These are phyloP conservation scores for Cheilosia urbana DNA, from an alignment of 2,888 invertebrate genomes.

Conservation along the genomic window DNA sequence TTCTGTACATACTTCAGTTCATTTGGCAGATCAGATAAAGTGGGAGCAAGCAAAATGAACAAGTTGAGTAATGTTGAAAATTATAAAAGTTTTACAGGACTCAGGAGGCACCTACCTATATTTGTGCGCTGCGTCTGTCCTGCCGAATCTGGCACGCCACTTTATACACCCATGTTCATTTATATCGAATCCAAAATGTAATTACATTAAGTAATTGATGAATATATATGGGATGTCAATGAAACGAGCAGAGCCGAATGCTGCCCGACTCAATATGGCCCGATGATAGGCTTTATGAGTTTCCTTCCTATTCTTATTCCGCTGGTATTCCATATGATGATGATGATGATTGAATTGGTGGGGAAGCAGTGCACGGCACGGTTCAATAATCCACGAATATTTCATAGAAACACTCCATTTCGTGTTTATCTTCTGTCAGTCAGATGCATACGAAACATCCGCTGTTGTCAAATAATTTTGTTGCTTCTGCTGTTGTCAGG, in stretches of 20 bases:
- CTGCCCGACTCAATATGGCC: slow-evolving; percentile 4
- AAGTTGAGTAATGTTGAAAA: slow-evolving; percentile 53
- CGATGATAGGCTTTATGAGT: slow-evolving; percentile 59
- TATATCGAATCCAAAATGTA: slow-evolving; percentile 67
- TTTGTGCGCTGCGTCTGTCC: too few relatives aligned
- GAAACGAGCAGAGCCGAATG: slow-evolving; percentile 8
- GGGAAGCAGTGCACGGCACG: background rate
- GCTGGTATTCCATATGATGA: slow-evolving; percentile 39
- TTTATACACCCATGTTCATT: slow-evolving; percentile 25
- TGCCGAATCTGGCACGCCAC: slow-evolving; percentile 24
- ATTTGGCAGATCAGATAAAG: slow-evolving; percentile 67
- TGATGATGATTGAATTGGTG: slow-evolving; percentile 52
- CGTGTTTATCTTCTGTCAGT: slow-evolving; percentile 62
- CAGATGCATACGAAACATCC: slow-evolving; percentile 47
- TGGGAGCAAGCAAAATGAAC: slow-evolving; percentile 11
- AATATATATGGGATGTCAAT: slow-evolving; percentile 56
- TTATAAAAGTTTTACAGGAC: slow-evolving; percentile 15
- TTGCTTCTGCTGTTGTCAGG: slow-evolving; percentile 39
- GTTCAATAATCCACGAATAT: slow-evolving; percentile 41
- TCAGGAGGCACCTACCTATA: background rate
- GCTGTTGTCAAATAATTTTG: slow-evolving; percentile 57
- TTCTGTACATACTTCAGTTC: slow-evolving; percentile 41
- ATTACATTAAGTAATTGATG: slow-evolving; percentile 74
- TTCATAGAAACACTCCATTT: slow-evolving; percentile 61
- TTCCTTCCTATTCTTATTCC: slow-evolving; percentile 63